These are phyloP conservation scores for Meghimatium bilineatum DNA, from an alignment of 2,888 invertebrate species.

Conservation along the genomic window DNA sequence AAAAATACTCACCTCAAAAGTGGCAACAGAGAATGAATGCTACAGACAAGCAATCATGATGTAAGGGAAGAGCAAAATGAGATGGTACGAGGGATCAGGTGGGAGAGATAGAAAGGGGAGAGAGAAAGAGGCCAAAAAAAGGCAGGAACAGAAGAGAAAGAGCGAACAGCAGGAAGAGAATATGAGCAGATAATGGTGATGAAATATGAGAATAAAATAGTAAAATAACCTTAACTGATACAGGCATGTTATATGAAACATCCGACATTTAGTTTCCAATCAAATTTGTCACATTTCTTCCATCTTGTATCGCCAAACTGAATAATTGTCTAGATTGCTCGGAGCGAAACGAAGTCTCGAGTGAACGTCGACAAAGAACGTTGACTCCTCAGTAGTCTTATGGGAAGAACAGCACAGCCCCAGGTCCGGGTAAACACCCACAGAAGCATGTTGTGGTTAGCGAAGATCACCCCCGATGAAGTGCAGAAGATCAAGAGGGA, in stretches of 20 bases:
- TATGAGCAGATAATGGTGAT: no score
- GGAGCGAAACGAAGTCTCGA: neutral
- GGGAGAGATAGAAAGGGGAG: no score
- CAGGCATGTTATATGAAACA: neutral
- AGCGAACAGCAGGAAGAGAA: no score
- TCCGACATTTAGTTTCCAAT: conserved; percentile 3
- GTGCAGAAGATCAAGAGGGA: conserved; percentile 26
- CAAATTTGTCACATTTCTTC: neutral
- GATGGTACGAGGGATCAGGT: no score
- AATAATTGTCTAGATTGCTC: neutral
- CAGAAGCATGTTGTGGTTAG: conserved; percentile 10
- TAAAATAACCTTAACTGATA: neutral
- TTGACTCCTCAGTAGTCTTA: neutral
- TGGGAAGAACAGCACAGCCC: conserved; percentile 16
- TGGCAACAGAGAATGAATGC: no score
- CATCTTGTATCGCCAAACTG: neutral
- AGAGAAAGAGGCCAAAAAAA: no score
- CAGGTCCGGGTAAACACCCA: conserved; percentile 9
- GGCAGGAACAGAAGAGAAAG: no score
- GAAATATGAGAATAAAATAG: no score
- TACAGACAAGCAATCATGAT: no score
- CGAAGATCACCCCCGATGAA: conserved; percentile 19
- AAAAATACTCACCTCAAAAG: no score
- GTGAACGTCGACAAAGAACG: neutral
- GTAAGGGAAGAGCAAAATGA: no score